Evolutionary conservation across 2,888 invertebrate species (phyloP).

Genomic region (Bellardia bayeri): DNA sequence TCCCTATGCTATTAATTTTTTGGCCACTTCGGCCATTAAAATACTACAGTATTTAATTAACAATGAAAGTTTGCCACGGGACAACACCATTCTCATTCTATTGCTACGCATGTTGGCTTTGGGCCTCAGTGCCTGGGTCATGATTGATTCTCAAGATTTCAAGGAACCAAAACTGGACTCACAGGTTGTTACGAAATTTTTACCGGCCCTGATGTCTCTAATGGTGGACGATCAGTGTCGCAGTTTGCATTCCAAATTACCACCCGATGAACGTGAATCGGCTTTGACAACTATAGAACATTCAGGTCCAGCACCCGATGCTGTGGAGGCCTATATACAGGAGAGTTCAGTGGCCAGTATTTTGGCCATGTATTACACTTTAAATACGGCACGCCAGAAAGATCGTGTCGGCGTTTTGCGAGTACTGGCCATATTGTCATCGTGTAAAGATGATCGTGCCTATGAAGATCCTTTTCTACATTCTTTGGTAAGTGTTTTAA

Average conservation of each 20-base stretch:
- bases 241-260: constrained; percentile 92
- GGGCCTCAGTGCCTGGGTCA: constrained; percentile 97
- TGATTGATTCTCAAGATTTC: constrained; percentile 97
- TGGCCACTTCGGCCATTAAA: constrained; percentile 96
- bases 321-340: constrained; percentile 95
- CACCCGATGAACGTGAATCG: constrained; percentile 96
- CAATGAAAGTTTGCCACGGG: constrained; percentile 94
- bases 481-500: constrained; percentile 87
- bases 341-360: constrained; percentile 96
- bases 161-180: constrained; percentile 97
- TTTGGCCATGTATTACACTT: constrained; percentile 96
- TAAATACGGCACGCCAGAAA: constrained; percentile 92
- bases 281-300: constrained; percentile 97
- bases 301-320: constrained; percentile 96
- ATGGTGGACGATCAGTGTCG: constrained; percentile 96
- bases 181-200: constrained; percentile 96
- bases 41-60: constrained; percentile 95
- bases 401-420: constrained; percentile 93
- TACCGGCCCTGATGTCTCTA: constrained; percentile 96
- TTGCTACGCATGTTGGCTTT: constrained; percentile 95
- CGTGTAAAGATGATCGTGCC: constrained; percentile 95
- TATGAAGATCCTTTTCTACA: constrained; percentile 98
- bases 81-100: constrained; percentile 95
- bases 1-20: constrained; percentile 97
- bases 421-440: constrained; percentile 94